Evolutionary conservation across 1,140 invertebrate species (phyloP).

Genomic region (Sarcophaga peregrina): DNA sequence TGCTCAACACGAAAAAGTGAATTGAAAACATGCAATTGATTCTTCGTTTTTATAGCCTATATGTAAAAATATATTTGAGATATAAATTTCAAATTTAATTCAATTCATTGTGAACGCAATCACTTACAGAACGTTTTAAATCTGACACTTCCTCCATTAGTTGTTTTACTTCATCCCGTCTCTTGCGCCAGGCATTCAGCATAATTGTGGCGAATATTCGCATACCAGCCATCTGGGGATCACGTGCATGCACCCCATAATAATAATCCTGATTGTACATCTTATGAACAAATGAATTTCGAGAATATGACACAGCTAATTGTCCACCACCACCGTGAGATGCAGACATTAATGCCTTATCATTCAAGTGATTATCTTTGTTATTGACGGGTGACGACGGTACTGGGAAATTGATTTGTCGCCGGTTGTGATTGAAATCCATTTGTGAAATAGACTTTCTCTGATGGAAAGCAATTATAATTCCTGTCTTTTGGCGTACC

Average conservation of each 20-base stretch:
- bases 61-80: too few species aligned
- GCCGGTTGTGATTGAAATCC: conserved; percentile 58
- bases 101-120: not conserved
- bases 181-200: conserved; percentile 57
- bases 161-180: conserved; percentile 53
- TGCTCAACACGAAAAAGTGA: conserved; percentile 57
- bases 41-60: conserved; percentile 56
- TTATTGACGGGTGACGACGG: not conserved
- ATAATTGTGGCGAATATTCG: conserved; percentile 59
- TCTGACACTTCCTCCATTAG: conserved; percentile 56
- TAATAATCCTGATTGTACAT: conserved; percentile 4
- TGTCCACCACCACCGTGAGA: conserved; percentile 43
- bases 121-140: conserved; percentile 53
- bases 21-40: conserved; percentile 59
- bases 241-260: conserved; percentile 47
- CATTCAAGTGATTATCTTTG: not conserved
- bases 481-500: conserved; percentile 53
- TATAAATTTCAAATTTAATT: too few species aligned
- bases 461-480: conserved; percentile 53
- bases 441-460: conserved; percentile 61
- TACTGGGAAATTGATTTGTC: conserved; percentile 35
- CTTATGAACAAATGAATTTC: conserved; percentile 45
- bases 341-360: conserved; percentile 38
- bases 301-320: not conserved
- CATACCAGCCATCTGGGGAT: conserved; percentile 53